Evolutionary conservation across 2,888 invertebrate species (phyloP).

Genomic region (Spatulosminthurus flaviceps): DNA sequence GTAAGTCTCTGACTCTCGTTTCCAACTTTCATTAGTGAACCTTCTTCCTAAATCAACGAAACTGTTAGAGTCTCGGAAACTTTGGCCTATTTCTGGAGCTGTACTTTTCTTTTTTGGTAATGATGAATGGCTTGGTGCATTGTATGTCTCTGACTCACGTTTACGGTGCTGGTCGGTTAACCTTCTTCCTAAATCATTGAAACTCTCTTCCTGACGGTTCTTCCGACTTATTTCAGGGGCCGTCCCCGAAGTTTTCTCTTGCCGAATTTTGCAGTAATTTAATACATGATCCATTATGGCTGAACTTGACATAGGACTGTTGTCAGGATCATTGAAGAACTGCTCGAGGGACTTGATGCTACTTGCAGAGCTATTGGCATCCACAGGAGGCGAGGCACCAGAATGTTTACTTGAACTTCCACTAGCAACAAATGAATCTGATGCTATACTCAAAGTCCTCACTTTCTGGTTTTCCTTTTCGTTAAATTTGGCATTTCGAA

Average conservation of each 20-base stretch:
- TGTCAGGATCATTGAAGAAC: constrained; percentile 31
- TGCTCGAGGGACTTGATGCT: not conserved
- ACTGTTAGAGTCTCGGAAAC: not conserved
- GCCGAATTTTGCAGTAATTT: constrained; percentile 23
- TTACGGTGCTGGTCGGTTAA: not conserved
- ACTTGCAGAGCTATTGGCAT: not conserved
- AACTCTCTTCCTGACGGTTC: not conserved
- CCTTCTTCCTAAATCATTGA: not conserved
- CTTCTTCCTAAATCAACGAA: too few species aligned
- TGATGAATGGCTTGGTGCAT: too few species aligned
- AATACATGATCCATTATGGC: constrained; percentile 36
- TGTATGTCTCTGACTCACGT: not conserved
- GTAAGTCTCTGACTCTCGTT: too few species aligned
- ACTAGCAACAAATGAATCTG: not conserved
- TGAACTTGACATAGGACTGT: constrained; percentile 33
- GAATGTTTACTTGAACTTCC: not conserved
- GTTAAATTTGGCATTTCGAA: not conserved
- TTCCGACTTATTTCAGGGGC: not conserved
- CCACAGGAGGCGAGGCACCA: not conserved
- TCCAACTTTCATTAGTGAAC: too few species aligned
- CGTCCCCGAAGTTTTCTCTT: not conserved
- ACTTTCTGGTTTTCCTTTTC: not conserved
- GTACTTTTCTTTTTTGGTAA: too few species aligned
- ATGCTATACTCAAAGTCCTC: not conserved
- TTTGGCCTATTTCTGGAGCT: too few species aligned